Evolutionary conservation across 2,888 invertebrate genomes (phyloP).

Genomic region (Chloromyia formosa): DNA sequence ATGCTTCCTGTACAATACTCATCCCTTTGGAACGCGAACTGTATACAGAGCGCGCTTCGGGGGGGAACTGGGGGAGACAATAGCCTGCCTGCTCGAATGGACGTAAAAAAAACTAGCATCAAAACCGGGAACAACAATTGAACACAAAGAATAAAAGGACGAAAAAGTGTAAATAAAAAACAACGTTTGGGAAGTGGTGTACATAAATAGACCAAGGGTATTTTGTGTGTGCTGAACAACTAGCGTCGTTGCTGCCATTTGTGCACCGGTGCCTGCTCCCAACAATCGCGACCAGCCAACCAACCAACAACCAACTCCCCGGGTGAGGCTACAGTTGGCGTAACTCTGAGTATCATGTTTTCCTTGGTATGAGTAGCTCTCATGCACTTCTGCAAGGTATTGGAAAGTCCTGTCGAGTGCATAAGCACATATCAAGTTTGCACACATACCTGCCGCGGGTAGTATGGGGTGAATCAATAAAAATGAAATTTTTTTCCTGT

Average conservation of each 20-base stretch:
- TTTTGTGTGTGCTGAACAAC: constrained; percentile 19
- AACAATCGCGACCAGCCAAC: background rate
- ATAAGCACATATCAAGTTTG: constrained; percentile 17
- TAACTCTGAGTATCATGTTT: background rate
- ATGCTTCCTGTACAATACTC: constrained; percentile 14
- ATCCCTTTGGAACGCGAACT: background rate
- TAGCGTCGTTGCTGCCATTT: background rate
- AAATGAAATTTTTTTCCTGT: constrained; percentile 38
- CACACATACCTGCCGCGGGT: background rate
- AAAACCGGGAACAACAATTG: constrained; percentile 35
- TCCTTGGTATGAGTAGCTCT: background rate
- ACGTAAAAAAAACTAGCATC: constrained; percentile 23
- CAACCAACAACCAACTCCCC: background rate
- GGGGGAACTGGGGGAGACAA: background rate
- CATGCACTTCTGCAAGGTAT: constrained; percentile 18
- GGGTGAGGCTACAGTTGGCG: background rate
- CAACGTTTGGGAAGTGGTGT: constrained; percentile 13
- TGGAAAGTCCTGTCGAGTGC: constrained; percentile 6
- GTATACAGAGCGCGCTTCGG: background rate
- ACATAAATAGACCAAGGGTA: constrained; percentile 34
- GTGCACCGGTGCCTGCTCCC: background rate
- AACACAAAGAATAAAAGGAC: constrained; percentile 8
- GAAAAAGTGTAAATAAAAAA: constrained; percentile 5
- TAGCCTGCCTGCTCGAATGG: background rate
- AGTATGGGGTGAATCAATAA: constrained; percentile 39